Percentiles rank a stretch among this genome's conserved stretches.
phyloP scores from a whole-genome alignment of 2,888 invertebrate genomes.

The Galerucella nymphaeae region DNA sequence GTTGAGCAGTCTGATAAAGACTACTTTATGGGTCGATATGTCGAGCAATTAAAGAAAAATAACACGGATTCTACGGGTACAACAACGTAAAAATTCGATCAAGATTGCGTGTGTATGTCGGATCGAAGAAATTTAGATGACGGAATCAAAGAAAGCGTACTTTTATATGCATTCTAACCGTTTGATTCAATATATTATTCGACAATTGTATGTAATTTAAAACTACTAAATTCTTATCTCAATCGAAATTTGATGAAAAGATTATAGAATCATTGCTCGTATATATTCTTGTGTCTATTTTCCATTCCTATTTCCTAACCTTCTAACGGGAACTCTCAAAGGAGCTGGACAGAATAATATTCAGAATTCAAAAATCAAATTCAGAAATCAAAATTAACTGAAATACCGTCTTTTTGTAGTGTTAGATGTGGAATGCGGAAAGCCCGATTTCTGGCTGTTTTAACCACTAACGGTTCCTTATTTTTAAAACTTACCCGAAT shows the following conservation, averaged over 20 bases:
- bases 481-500: no score
- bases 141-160: conserved; percentile 30
- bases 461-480: no score
- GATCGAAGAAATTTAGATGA: conserved; percentile 51
- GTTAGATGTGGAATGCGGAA: no score
- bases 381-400: no score
- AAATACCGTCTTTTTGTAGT: no score
- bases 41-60: conserved; percentile 50
- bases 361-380: no score
- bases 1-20: conserved; percentile 40
- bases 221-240: conserved; percentile 4
- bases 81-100: conserved; percentile 50
- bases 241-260: neutral
- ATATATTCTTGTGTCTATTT: no score
- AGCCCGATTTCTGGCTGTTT: no score
- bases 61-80: conserved; percentile 48
- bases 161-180: conserved; percentile 13
- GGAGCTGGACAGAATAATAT: no score
- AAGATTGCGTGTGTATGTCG: conserved; percentile 48
- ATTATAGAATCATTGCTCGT: neutral
- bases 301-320: no score
- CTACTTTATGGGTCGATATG: conserved; percentile 45
- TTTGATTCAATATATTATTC: conserved; percentile 6
- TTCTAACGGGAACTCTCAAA: no score
- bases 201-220: neutral